Percentiles rank a stretch among this genome's conserved stretches.
phyloP scores from a whole-genome alignment of 2,888 invertebrate genomes.

The Nipponacmea schrenckii region DNA sequence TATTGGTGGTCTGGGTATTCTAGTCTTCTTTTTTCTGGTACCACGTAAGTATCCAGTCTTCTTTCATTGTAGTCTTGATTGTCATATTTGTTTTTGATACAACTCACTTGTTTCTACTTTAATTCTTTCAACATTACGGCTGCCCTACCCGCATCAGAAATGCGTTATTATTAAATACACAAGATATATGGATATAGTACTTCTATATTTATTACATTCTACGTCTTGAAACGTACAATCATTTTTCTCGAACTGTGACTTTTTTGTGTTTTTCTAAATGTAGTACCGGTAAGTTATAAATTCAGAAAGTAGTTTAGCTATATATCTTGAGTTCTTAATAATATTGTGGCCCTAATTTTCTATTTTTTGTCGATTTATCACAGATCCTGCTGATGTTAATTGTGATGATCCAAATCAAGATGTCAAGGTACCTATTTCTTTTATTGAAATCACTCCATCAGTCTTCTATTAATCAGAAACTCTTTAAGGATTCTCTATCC shows the following conservation, averaged over 20 bases:
- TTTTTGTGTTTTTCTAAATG: too few species aligned
- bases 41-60: conserved; percentile 70
- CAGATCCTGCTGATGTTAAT: conserved; percentile 81
- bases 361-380: conserved; percentile 26
- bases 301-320: not conserved
- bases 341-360: not conserved
- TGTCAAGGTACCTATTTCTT: conserved; percentile 25
- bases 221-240: too few species aligned
- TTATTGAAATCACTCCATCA: too few species aligned
- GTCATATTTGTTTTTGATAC: not conserved
- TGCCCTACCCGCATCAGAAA: not conserved
- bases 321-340: too few species aligned
- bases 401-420: conserved; percentile 67
- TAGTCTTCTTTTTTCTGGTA: conserved; percentile 85
- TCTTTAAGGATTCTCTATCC: too few species aligned
- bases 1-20: conserved; percentile 72
- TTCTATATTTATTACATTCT: too few species aligned
- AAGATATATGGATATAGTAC: too few species aligned
- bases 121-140: not conserved
- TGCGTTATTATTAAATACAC: too few species aligned
- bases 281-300: too few species aligned
- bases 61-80: not conserved
- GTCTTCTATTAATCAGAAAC: too few species aligned
- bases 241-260: too few species aligned
- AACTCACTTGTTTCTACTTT: not conserved